Conservation (phyloP, 2,888 invertebrate species). For the Byasa hedistus region DNA sequence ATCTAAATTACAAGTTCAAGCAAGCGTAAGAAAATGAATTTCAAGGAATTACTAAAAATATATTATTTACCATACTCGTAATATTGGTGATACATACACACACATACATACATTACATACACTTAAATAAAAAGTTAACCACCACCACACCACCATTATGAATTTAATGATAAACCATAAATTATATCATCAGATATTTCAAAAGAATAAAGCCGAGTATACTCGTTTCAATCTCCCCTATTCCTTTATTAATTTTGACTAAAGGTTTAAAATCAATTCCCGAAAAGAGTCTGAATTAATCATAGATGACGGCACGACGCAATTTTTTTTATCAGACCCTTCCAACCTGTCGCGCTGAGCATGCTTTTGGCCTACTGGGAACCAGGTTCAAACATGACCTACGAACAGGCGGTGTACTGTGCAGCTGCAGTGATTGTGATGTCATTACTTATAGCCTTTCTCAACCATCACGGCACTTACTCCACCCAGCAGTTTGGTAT, state of each 20-base stretch:
- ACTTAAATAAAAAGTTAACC: too few species aligned
- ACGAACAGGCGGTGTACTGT: constrained; percentile 82
- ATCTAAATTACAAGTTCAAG: neutral
- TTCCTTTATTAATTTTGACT: too few species aligned
- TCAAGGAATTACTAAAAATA: neutral
- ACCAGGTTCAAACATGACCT: constrained; percentile 68
- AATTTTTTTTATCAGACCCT: constrained; percentile 71
- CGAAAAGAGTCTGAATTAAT: too few species aligned
- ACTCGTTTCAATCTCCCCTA: too few species aligned
- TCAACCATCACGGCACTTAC: constrained; percentile 84
- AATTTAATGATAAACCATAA: too few species aligned
- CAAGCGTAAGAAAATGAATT: neutral
- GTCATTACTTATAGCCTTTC: constrained; percentile 78
- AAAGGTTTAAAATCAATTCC: too few species aligned
- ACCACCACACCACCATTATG: too few species aligned
- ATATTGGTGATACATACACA: too few species aligned
- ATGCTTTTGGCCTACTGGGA: constrained; percentile 84
- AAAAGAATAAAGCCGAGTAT: too few species aligned
- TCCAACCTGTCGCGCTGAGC: constrained; percentile 84
- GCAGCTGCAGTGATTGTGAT: constrained; percentile 79
- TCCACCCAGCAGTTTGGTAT: constrained; percentile 88
- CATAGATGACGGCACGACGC: too few species aligned
- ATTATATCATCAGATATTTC: too few species aligned
- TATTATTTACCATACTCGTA: neutral
- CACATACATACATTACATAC: neutral